These are phyloP conservation scores for Xylota sylvarum DNA, from an alignment of 2,888 invertebrate genomes.

Conservation along the genomic window DNA sequence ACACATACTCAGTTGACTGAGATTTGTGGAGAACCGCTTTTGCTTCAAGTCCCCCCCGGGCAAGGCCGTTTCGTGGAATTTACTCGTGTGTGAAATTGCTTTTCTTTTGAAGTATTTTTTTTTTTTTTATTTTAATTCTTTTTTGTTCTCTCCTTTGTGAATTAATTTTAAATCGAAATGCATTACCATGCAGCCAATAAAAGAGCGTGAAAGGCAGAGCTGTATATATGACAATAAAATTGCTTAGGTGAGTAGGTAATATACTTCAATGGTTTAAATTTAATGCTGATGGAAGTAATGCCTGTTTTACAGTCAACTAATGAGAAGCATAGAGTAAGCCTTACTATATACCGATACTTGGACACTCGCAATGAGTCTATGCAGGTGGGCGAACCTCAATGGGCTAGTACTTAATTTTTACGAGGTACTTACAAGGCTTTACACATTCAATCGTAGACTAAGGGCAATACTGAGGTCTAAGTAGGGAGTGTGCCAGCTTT, in stretches of 20 bases:
- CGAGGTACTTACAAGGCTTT: too few species aligned
- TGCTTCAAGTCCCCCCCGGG: slow-evolving; percentile 33
- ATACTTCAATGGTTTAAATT: neutral
- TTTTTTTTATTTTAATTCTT: neutral
- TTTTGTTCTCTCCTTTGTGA: slow-evolving; percentile 1
- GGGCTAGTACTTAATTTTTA: too few species aligned
- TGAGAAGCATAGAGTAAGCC: too few species aligned
- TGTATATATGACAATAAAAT: neutral
- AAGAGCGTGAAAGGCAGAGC: neutral
- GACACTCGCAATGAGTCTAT: too few species aligned
- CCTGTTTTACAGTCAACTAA: too few species aligned
- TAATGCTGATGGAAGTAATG: neutral
- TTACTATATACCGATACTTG: too few species aligned
- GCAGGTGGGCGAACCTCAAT: too few species aligned
- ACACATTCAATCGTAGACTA: too few species aligned
- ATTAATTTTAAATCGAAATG: slow-evolving; percentile 30
- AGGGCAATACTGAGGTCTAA: too few species aligned
- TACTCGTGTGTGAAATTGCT: slow-evolving; percentile 67
- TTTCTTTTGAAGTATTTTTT: slow-evolving; percentile 6
- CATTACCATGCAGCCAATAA: slow-evolving; percentile 10
- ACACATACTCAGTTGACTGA: neutral
- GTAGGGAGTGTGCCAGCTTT: too few species aligned
- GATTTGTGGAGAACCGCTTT: slow-evolving; percentile 25
- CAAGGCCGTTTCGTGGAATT: slow-evolving; percentile 69
- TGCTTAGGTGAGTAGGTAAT: neutral